phyloP scores from a whole-genome alignment of 2,888 invertebrate species.

The Pomacea canaliculata region DNA sequence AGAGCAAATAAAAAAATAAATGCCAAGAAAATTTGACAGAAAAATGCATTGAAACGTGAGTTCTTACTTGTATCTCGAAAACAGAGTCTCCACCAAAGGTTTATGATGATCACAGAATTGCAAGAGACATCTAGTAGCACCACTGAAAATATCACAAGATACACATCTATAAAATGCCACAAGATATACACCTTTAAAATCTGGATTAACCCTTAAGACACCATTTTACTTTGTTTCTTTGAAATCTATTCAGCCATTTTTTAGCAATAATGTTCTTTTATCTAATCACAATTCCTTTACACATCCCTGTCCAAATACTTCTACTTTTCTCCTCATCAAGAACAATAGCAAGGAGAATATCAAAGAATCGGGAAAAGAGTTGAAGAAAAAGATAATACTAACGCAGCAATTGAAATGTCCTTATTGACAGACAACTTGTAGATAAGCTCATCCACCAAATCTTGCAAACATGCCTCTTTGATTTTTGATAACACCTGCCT shows the following conservation, averaged over 20 bases:
- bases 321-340: too few relatives aligned
- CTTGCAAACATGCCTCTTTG: constrained; percentile 51
- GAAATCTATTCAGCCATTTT: too few relatives aligned
- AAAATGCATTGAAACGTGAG: neutral
- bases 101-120: constrained; percentile 63
- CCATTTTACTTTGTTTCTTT: too few relatives aligned
- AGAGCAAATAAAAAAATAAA: neutral
- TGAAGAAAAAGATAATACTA: constrained; percentile 30
- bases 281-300: too few relatives aligned
- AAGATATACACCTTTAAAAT: too few relatives aligned
- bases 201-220: too few relatives aligned
- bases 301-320: too few relatives aligned
- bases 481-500: constrained; percentile 58
- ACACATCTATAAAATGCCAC: neutral
- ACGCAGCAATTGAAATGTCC: constrained; percentile 60
- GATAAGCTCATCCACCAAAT: constrained; percentile 66
- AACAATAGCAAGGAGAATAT: too few relatives aligned
- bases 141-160: constrained; percentile 42
- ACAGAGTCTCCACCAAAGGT: constrained; percentile 59
- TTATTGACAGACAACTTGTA: constrained; percentile 65
- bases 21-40: neutral
- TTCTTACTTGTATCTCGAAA: constrained; percentile 63
- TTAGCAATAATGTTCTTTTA: too few relatives aligned
- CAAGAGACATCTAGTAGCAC: constrained; percentile 58
- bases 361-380: neutral